Percentiles rank a stretch among this genome's conserved stretches.
Evolutionary conservation across 2,113 vertebrate species (phyloP).

Genomic region (Dipodomys stephensi): DNA sequence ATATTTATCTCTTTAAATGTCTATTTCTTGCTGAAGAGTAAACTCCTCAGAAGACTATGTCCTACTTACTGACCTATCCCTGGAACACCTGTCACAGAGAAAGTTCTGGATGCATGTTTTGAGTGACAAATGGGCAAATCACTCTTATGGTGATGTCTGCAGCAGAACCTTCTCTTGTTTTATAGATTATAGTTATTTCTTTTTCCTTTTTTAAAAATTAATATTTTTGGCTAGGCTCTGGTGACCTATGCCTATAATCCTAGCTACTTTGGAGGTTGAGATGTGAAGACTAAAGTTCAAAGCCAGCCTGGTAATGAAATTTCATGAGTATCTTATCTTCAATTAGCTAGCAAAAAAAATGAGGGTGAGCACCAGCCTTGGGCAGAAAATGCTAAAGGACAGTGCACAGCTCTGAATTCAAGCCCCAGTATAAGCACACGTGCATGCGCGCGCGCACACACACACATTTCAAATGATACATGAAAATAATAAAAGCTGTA

Average conservation of each 20-base stretch:
- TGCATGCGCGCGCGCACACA: too few relatives aligned
- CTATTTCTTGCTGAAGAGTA: background rate
- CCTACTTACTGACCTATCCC: background rate
- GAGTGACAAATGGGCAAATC: constrained; percentile 6
- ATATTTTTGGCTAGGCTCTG: too few relatives aligned
- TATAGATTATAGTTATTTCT: background rate
- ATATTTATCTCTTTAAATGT: constrained; percentile 43
- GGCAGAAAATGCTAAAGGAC: too few relatives aligned
- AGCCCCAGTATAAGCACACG: too few relatives aligned
- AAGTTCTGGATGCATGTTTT: background rate
- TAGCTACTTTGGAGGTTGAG: too few relatives aligned
- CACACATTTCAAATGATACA: background rate
- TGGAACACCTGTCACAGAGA: background rate
- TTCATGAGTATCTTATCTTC: too few relatives aligned
- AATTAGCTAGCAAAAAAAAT: too few relatives aligned
- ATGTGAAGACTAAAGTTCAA: too few relatives aligned
- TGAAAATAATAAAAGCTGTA: background rate
- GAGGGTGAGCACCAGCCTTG: too few relatives aligned
- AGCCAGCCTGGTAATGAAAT: too few relatives aligned
- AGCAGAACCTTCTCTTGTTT: background rate
- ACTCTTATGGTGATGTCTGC: background rate
- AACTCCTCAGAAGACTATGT: background rate
- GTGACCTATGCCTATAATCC: too few relatives aligned
- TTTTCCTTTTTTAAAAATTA: background rate
- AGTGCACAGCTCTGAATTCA: too few relatives aligned